These are phyloP conservation scores for Acrobasis repandana DNA, from an alignment of 2,888 invertebrate species.

Conservation along the genomic window DNA sequence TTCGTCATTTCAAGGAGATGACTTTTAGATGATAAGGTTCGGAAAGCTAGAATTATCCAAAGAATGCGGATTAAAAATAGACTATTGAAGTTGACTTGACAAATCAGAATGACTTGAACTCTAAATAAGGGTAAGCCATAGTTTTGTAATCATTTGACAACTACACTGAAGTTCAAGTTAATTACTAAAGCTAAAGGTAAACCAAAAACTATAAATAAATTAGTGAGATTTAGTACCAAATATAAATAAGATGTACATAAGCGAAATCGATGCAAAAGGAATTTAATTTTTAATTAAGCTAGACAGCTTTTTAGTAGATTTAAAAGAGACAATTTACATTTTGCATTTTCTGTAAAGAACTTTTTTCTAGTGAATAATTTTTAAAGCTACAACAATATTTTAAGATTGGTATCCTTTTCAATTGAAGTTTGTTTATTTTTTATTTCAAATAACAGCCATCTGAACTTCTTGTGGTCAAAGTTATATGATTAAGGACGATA, in stretches of 20 bases:
- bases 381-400: too few species aligned
- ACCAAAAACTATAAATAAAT: constrained; percentile 26
- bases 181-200: constrained; percentile 1
- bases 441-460: too few species aligned
- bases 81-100: too few species aligned
- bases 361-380: too few species aligned
- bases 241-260: constrained; percentile 34
- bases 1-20: constrained; percentile 33
- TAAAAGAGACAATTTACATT: constrained; percentile 19
- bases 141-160: background rate
- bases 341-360: background rate
- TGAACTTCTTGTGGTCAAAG: too few species aligned
- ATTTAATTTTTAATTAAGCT: constrained; percentile 58
- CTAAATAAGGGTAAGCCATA: background rate
- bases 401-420: too few species aligned
- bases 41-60: constrained; percentile 8
- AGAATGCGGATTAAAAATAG: background rate
- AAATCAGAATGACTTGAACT: too few species aligned
- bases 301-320: constrained; percentile 30
- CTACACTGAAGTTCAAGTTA: background rate
- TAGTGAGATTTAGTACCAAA: constrained; percentile 32
- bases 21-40: constrained; percentile 8
- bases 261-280: constrained; percentile 65
- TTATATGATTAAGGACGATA: too few species aligned
- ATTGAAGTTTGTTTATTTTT: too few species aligned